Evolutionary conservation across 2,888 invertebrate species (phyloP).

Genomic region (Onchidella celtica): DNA sequence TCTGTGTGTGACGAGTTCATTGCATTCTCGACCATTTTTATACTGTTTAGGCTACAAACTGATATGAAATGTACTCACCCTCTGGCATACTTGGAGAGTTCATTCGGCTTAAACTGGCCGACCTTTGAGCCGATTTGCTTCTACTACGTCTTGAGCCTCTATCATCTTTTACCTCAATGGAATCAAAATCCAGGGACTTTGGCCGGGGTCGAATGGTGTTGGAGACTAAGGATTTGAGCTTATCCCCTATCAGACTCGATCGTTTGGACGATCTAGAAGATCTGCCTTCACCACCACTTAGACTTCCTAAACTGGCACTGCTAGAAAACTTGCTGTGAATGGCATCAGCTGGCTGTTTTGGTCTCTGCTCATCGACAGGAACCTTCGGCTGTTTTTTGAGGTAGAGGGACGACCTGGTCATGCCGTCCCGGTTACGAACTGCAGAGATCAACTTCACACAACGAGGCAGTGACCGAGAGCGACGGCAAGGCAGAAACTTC

Average conservation of each 20-base stretch:
- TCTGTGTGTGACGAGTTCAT: too few species aligned
- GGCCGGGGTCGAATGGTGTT: slow-evolving; percentile 63
- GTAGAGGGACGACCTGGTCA: slow-evolving; percentile 49
- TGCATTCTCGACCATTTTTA: too few species aligned
- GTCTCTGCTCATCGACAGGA: slow-evolving; percentile 46
- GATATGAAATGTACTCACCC: slow-evolving; percentile 30
- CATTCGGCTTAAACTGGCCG: slow-evolving; percentile 57
- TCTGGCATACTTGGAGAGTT: slow-evolving; percentile 67
- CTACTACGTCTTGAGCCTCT: slow-evolving; percentile 15
- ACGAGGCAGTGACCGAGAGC: slow-evolving; percentile 71
- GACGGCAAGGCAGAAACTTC: slow-evolving; percentile 69
- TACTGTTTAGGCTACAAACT: too few species aligned
- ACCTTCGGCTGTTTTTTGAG: slow-evolving; percentile 54
- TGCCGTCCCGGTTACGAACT: slow-evolving; percentile 1
- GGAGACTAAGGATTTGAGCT: slow-evolving; percentile 66
- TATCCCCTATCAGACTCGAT: slow-evolving; percentile 69
- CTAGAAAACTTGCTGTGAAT: slow-evolving; percentile 54
- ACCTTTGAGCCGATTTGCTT: slow-evolving; percentile 6
- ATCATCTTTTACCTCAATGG: slow-evolving; percentile 60
- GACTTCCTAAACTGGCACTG: slow-evolving; percentile 65
- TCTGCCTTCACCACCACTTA: slow-evolving; percentile 47
- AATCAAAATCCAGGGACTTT: slow-evolving; percentile 72
- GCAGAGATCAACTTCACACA: slow-evolving; percentile 63
- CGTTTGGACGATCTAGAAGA: slow-evolving; percentile 67
- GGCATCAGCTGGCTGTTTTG: not conserved